phyloP scores from a whole-genome alignment of 2,888 invertebrate genomes.

The Troides aeacus region DNA sequence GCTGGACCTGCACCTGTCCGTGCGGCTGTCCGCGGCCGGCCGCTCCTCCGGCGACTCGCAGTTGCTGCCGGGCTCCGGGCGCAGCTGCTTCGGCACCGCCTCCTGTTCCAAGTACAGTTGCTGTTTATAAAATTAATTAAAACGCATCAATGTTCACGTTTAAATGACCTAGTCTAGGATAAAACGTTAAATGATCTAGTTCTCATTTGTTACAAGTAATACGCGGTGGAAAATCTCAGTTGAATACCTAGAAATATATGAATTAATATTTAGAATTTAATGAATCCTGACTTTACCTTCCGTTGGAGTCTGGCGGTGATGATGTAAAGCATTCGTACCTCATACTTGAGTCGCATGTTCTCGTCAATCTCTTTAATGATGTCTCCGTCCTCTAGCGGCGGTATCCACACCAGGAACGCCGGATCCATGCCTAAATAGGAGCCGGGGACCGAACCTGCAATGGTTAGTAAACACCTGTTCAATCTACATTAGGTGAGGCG shows the following conservation, averaged over 20 bases:
- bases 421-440: conserved; percentile 94
- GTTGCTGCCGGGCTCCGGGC: conserved; percentile 83
- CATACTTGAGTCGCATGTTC: conserved; percentile 66
- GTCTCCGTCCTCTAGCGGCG: conserved; percentile 87
- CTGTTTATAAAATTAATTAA: too few species aligned
- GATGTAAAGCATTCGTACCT: conserved; percentile 44
- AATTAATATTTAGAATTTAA: too few species aligned
- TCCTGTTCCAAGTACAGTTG: conserved; percentile 49
- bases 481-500: conserved; percentile 18
- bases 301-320: too few species aligned
- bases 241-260: too few species aligned
- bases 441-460: conserved; percentile 87
- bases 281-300: too few species aligned
- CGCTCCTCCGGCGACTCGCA: conserved; percentile 83
- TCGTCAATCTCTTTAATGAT: conserved; percentile 82
- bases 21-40: conserved; percentile 46
- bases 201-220: too few species aligned
- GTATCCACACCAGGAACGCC: conserved; percentile 92
- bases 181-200: too few species aligned
- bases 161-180: too few species aligned
- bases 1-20: conserved; percentile 60
- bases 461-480: conserved; percentile 33
- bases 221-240: too few species aligned
- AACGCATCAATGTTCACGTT: too few species aligned
- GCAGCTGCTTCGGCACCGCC: conserved; percentile 71